Conservation (phyloP, 2,888 invertebrate genomes). For the Melanostoma mellinum region DNA sequence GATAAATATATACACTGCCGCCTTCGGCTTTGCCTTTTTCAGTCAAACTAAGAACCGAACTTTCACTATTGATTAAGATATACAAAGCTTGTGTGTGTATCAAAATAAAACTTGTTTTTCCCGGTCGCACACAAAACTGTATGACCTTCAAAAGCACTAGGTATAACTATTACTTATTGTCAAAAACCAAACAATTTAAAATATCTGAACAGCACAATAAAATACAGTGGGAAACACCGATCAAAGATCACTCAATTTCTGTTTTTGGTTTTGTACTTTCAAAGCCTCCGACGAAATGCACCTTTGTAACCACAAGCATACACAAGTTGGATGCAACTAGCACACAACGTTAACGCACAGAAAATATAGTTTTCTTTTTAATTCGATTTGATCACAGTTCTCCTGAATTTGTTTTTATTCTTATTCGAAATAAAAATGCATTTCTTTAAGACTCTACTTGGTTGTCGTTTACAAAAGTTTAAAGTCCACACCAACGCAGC, state of each 20-base stretch:
- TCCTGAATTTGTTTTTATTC: slow-evolving; percentile 8
- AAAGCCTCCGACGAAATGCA: slow-evolving; percentile 20
- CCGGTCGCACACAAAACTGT: slow-evolving; percentile 25
- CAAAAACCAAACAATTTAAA: no score
- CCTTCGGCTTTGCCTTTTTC: slow-evolving; percentile 6
- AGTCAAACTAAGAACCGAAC: slow-evolving; percentile 23
- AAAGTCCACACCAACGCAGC: slow-evolving; percentile 53
- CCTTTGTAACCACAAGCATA: slow-evolving; percentile 14
- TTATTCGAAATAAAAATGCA: slow-evolving; percentile 30
- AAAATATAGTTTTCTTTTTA: slow-evolving; percentile 3
- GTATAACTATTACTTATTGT: background rate
- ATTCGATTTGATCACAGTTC: slow-evolving; percentile 32
- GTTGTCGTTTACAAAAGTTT: slow-evolving; percentile 40
- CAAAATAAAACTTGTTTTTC: slow-evolving; percentile 40
- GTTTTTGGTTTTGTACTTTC: background rate
- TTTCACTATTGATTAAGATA: slow-evolving; percentile 43
- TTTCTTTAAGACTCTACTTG: slow-evolving; percentile 34
- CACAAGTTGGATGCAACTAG: slow-evolving; percentile 2
- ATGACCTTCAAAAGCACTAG: slow-evolving; percentile 58
- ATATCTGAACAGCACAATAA: slow-evolving; percentile 12
- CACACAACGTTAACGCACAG: slow-evolving; percentile 7
- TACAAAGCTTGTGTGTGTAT: background rate
- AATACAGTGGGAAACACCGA: slow-evolving; percentile 13
- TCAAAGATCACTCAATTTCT: slow-evolving; percentile 46
- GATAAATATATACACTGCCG: slow-evolving; percentile 9